Percentiles rank a stretch among this genome's conserved stretches.
Evolutionary conservation across 2,888 invertebrate species (phyloP).

Genomic region (Acanthosepion pharaonis): DNA sequence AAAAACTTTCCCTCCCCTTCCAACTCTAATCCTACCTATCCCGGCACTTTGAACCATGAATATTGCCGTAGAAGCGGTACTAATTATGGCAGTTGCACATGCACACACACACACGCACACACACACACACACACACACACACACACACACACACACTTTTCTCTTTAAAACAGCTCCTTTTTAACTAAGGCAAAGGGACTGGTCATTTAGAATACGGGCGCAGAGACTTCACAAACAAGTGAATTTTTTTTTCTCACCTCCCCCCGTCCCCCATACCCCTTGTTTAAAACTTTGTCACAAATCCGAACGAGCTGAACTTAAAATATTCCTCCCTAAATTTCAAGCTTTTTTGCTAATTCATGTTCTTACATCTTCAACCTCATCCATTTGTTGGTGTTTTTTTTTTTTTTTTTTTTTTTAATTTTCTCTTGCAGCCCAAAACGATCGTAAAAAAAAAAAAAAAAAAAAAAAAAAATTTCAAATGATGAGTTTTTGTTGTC

Average conservation of each 20-base stretch:
- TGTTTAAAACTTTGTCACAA: not conserved
- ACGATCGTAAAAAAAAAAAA: not conserved
- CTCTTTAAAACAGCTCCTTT: not conserved
- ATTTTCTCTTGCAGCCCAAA: constrained; percentile 12
- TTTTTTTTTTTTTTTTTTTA: not conserved
- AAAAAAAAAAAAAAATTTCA: not conserved
- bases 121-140: no score
- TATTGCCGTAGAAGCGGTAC: not conserved
- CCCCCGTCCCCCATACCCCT: not conserved
- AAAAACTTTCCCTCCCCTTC: not conserved
- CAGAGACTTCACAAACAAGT: not conserved
- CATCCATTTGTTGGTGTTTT: constrained; percentile 6
- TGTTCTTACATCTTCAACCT: constrained; percentile 33
- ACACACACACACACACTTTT: not conserved
- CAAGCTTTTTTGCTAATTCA: not conserved
- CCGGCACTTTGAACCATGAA: not conserved
- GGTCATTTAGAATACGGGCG: not conserved
- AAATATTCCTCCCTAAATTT: not conserved
- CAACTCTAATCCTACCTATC: not conserved
- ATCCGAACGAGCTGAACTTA: not conserved
- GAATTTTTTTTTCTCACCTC: not conserved
- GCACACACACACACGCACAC: no score
- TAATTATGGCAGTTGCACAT: not conserved
- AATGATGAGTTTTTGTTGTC: not conserved
- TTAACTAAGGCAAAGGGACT: not conserved